These are phyloP conservation scores for Athalia circularis DNA, from an alignment of 2,888 invertebrate species.

Conservation along the genomic window DNA sequence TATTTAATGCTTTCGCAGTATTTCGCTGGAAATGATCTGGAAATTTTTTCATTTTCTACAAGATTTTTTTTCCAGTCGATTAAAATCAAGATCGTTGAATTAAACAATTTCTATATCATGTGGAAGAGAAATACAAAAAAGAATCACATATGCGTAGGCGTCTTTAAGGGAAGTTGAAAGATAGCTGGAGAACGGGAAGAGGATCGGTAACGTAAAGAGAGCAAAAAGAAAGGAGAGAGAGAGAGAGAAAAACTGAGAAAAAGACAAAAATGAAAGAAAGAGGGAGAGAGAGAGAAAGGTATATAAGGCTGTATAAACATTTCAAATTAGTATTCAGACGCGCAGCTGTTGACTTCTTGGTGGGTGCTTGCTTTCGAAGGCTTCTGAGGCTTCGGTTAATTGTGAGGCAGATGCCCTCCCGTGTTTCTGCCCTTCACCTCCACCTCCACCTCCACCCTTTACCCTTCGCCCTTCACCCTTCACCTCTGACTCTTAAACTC, in stretches of 20 bases:
- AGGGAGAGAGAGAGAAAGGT: conserved; percentile 25
- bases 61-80: no score
- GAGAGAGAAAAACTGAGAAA: no score
- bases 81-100: no score
- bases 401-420: conserved; percentile 71
- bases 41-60: no score
- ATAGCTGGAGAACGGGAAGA: background rate
- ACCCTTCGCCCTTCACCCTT: conserved; percentile 50
- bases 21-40: background rate
- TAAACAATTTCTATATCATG: background rate
- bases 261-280: no score
- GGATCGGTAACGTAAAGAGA: background rate
- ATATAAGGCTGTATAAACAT: conserved; percentile 70
- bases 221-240: background rate
- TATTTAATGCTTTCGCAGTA: background rate
- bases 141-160: no score
- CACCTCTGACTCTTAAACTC: conserved; percentile 47
- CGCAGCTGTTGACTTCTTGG: conserved; percentile 72
- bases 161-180: background rate
- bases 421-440: conserved; percentile 47
- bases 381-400: conserved; percentile 73
- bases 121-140: no score
- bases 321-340: conserved; percentile 73
- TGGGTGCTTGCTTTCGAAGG: conserved; percentile 68
- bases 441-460: conserved; percentile 50